Conservation (phyloP, 2,113 vertebrate species). For the Acanthisitta chloris region DNA sequence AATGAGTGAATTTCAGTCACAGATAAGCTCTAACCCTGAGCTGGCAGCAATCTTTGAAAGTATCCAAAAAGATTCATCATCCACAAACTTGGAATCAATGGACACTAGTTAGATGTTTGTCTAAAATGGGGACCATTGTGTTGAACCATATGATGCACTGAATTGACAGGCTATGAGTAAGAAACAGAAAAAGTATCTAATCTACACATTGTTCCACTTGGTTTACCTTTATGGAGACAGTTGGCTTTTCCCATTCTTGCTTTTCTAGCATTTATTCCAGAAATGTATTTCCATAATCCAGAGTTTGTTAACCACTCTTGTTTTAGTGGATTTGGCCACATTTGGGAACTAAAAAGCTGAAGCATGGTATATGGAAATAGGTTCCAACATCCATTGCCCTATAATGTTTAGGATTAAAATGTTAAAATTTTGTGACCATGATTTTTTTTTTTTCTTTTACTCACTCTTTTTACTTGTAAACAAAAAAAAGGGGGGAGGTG, state of each 20-base stretch:
- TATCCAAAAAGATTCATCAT: slow-evolving; percentile 97
- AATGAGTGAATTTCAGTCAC: slow-evolving; percentile 98
- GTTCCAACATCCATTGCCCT: slow-evolving; percentile 75
- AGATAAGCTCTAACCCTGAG: slow-evolving; percentile 98
- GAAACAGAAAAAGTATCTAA: slow-evolving; percentile 76
- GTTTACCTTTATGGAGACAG: slow-evolving; percentile 79
- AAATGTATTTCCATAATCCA: slow-evolving; percentile 80
- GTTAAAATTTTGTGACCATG: slow-evolving; percentile 79
- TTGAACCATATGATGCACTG: slow-evolving; percentile 93
- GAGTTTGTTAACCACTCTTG: slow-evolving; percentile 76
- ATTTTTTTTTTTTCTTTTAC: slow-evolving; percentile 70
- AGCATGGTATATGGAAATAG: slow-evolving; percentile 72
- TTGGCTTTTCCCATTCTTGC: slow-evolving; percentile 82
- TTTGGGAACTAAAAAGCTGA: slow-evolving; percentile 74
- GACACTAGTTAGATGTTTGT: slow-evolving; percentile 92
- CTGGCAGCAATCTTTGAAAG: slow-evolving; percentile 98
- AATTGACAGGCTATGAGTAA: slow-evolving; percentile 83
- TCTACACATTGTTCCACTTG: slow-evolving; percentile 85
- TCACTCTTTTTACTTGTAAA: slow-evolving; percentile 64
- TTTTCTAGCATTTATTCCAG: slow-evolving; percentile 84
- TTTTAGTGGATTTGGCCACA: slow-evolving; percentile 77
- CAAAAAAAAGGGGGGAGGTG: not conserved
- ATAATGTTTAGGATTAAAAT: slow-evolving; percentile 84
- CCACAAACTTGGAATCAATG: slow-evolving; percentile 98
- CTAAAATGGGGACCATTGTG: slow-evolving; percentile 77